Base-by-base conservation (phyloP, 2,113 vertebrate species). In the Aptenodytes patagonicus region DNA sequence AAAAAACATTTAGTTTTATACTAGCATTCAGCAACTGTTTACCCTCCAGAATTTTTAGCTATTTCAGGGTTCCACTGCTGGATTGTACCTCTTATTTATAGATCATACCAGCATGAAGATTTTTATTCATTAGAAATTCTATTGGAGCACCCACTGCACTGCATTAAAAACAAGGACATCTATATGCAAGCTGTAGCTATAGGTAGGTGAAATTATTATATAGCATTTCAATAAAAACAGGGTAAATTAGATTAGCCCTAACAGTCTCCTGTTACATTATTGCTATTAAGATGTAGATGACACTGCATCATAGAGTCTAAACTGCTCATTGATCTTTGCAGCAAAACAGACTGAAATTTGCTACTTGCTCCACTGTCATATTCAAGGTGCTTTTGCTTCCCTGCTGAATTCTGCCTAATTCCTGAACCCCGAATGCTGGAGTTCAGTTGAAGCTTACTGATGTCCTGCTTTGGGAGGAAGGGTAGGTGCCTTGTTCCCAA, bases 101-200 rank as follows among this genome's bases (percentile, higher is more conserved):
- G 80, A 83, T 57, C 42, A 78, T 86, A 40, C 5, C 64, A 95
- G 34, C 29, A 80, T 46, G 78, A 49, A 81, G 69, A 86, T 86
- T 95, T 96, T 96, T 94, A 78, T 93, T 83, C 47, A 61, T 91
- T 92, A 92, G 55, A 73, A 87, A 75, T 38, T 47, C 20, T 75
- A 51, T 17, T 73, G 61, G 68, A 93, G 49, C 26, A 71, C 49
- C 31, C 17, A 55, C 24, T 55, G 22, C 32, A 62, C 44, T 83
- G n/a, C 83, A 57, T 77, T 94, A 65, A 81, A 95, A 97, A 83
- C 71, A 75, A 68, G 34, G 32, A 61, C 38, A 92, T 91, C 64
- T 68, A 29, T 71, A 90, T 68, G 25, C 38, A 83, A 78, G 47
- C 11, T 82, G 49, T 75, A 85, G 44, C 60, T 58, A 64, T 46